Percentiles rank a stretch among this genome's conserved stretches.
These are phyloP conservation scores for Diglossa cyanea DNA, from an alignment of 2,797 vertebrate species.

Conservation along the genomic window DNA sequence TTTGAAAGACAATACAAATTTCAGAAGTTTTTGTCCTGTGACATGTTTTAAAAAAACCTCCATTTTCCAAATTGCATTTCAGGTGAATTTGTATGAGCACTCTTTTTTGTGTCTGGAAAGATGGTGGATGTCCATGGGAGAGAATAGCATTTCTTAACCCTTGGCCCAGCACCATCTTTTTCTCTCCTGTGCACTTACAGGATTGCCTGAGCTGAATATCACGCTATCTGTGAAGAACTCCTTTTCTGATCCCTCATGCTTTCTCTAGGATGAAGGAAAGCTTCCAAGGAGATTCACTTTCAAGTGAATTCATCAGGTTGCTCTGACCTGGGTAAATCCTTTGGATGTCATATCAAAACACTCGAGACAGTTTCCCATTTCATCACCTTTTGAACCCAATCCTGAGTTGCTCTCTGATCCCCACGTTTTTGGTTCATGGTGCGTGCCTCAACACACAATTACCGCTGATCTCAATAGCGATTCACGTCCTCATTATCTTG, in stretches of 20 bases:
- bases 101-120: not conserved
- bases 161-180: not conserved
- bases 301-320: conserved; percentile 11
- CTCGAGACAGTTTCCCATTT: not conserved
- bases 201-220: not conserved
- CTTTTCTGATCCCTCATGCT: not conserved
- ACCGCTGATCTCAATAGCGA: not conserved
- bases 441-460: not conserved
- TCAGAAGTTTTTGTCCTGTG: not conserved
- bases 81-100: not conserved
- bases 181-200: not conserved
- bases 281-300: conserved; percentile 24
- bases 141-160: not conserved
- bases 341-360: not conserved
- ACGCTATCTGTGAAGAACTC: not conserved
- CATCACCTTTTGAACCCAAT: conserved; percentile 15
- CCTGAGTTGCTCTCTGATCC: not conserved
- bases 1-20: not conserved
- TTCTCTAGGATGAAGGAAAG: not conserved
- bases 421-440: not conserved
- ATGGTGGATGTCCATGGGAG: not conserved
- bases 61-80: not conserved
- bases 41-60: rapidly evolving
- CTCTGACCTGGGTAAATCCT: conserved; percentile 18
- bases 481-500: not conserved